Evolutionary conservation across 2,113 vertebrate genomes (phyloP).

Genomic region (Vanacampus margaritifer): DNA sequence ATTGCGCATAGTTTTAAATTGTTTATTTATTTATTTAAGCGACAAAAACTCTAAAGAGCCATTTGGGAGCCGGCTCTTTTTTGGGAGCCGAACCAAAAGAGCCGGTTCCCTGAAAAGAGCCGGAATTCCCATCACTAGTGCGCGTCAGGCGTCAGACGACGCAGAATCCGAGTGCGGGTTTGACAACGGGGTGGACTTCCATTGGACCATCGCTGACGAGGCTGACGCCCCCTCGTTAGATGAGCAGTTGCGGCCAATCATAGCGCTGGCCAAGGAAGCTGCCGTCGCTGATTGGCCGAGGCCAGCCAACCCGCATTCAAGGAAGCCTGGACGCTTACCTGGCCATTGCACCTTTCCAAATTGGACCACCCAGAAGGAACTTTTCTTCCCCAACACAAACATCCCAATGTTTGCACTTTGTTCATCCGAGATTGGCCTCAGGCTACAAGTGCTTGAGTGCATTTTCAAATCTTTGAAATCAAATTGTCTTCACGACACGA

Average conservation of each 20-base stretch:
- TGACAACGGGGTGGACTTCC: conserved; percentile 77
- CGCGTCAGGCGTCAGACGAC: conserved; percentile 80
- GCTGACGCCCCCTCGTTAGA: conserved; percentile 61
- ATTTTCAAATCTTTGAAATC: too few species aligned
- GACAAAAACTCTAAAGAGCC: too few species aligned
- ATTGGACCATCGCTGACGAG: conserved; percentile 81
- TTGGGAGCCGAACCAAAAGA: too few species aligned
- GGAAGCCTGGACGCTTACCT: neutral
- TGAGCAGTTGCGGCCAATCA: conserved; percentile 72
- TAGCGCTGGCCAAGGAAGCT: conserved; percentile 48
- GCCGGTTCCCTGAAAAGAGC: too few species aligned
- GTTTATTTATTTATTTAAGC: too few species aligned
- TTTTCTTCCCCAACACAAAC: neutral
- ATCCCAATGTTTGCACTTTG: neutral
- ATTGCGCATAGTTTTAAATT: too few species aligned
- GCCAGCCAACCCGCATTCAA: neutral
- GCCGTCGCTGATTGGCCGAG: neutral
- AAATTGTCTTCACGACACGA: too few species aligned
- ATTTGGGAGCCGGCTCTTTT: too few species aligned
- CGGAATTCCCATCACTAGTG: too few species aligned
- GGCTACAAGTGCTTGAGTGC: too few species aligned
- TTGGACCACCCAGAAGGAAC: neutral
- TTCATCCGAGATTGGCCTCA: neutral
- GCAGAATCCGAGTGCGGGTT: conserved; percentile 87
- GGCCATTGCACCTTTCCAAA: neutral